A percentile compares a stretch with the other conserved stretches of the same genome.
Evolutionary conservation across 2,113 vertebrate genomes (phyloP).

Genomic region (Dipodomys ordii): DNA sequence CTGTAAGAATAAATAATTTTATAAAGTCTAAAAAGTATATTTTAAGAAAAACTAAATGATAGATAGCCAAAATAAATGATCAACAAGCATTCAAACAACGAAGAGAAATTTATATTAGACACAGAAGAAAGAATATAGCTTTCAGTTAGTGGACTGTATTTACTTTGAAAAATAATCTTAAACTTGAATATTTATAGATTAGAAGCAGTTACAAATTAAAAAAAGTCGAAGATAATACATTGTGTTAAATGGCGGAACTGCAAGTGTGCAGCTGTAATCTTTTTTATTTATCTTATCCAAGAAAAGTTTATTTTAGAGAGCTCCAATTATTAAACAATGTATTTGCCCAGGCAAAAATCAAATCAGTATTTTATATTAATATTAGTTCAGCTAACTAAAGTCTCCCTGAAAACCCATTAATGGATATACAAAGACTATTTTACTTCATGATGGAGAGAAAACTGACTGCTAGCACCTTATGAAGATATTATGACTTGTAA

Average conservation of each 20-base stretch:
- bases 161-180: slow-evolving; percentile 35
- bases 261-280: background rate
- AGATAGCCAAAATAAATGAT: background rate
- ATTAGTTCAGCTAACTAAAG: slow-evolving; percentile 24
- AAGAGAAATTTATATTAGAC: background rate
- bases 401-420: background rate
- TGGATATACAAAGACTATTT: slow-evolving; percentile 27
- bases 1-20: slow-evolving; percentile 30
- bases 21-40: background rate
- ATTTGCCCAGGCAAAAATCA: slow-evolving; percentile 9
- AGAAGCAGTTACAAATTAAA: background rate
- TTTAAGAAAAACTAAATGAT: background rate
- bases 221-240: slow-evolving; percentile 36
- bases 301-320: background rate
- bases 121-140: background rate
- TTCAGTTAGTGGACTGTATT: background rate
- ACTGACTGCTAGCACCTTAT: background rate
- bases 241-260: background rate
- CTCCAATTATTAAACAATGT: background rate
- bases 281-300: slow-evolving; percentile 37
- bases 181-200: slow-evolving; percentile 39
- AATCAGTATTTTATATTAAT: background rate
- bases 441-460: slow-evolving; percentile 7
- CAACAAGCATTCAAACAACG: background rate
- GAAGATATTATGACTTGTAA: background rate